Base-by-base conservation (phyloP, 2,888 invertebrate species). In the Thelaira solivaga region DNA sequence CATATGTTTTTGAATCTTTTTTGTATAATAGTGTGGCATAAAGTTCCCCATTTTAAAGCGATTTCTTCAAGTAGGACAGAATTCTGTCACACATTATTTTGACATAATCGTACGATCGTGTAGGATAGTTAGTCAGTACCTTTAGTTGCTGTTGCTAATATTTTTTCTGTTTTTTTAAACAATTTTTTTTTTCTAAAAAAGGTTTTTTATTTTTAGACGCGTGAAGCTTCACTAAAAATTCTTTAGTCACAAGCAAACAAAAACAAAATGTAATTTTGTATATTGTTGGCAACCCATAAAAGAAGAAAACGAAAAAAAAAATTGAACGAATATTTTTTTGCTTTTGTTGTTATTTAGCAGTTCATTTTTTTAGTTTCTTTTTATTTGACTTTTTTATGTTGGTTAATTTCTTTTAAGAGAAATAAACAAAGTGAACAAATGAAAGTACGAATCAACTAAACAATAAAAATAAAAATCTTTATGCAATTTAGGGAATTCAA, bases 201-300 rank as follows among this genome's bases (percentile, higher is more conserved):
- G 22, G 49, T 51, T 51, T 69, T 64, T 47, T 22, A 64, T 29
- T 59, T 73, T 67, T 51, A 34, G 34, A 67, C 53, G 74, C 67
- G 51, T 74, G 74, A 68, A 45, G 67, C 39, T 68, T 43, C 16
- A 22, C 67, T 61, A 67, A 53, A 67, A 74, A 53, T 67, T 67
- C 22, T 4, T n/a, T n/a, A n/a, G n/a, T n/a, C n/a, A n/a, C n/a
- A n/a, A n/a, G n/a, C n/a, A n/a, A n/a, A 16, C 11, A 45, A 49
- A 53, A 67, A 39, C 59, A 31, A 74, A 68, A 39, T 72, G 36
- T 39, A 73, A 73, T 73, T 73, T 73, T 41, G 11, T 31, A n/a
- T 64, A 39, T 57, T 45, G 31, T 34, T 26, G 13, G 13, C 5
- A 24, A 39, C 2, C 2, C 1, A 22, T 47, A 45, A 43, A n/a